phyloP scores from a whole-genome alignment of 2,797 vertebrate genomes.

The Hafferia zeledoni region DNA sequence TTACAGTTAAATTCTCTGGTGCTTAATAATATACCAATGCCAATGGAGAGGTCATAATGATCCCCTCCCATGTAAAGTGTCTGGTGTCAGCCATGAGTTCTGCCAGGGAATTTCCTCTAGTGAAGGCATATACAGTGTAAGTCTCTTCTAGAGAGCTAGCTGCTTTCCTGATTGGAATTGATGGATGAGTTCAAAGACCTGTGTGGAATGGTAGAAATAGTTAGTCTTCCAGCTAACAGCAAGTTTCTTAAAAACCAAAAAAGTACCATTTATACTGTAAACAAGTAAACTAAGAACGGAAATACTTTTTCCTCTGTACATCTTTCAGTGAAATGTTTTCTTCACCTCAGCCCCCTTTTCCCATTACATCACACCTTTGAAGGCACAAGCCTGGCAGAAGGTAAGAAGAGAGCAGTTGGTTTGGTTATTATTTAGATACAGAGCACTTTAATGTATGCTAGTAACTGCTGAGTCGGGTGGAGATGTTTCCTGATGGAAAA shows the following conservation, averaged over 20 bases:
- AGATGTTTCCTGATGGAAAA: conserved; percentile 1
- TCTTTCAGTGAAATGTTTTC: background rate
- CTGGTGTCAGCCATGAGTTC: background rate
- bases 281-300: background rate
- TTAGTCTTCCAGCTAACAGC: background rate
- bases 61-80: background rate
- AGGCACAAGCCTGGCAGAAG: background rate
- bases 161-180: background rate
- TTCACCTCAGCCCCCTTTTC: background rate
- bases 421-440: background rate
- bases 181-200: background rate
- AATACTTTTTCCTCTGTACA: background rate
- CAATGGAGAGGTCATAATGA: conserved; percentile 24
- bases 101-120: background rate
- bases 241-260: background rate
- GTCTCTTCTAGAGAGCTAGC: background rate
- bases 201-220: background rate
- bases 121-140: background rate
- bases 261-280: background rate
- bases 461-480: background rate
- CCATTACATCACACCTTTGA: background rate
- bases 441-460: background rate
- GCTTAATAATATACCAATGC: conserved; percentile 6
- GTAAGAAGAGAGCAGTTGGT: background rate
- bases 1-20: conserved; percentile 1